Evolutionary conservation across 2,888 invertebrate species (phyloP).

Genomic region (Drosophila villosipedis): DNA sequence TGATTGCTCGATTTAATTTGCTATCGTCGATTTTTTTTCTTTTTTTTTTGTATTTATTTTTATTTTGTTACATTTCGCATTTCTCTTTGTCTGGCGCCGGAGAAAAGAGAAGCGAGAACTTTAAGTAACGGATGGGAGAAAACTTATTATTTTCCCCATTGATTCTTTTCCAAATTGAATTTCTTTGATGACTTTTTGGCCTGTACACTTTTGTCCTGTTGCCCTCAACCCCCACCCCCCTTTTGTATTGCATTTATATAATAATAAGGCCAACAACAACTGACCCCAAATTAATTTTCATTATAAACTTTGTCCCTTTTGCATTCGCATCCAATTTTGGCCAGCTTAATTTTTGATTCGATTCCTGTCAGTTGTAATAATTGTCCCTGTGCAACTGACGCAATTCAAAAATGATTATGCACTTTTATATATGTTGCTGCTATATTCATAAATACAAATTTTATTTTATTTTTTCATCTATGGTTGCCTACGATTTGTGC

Average conservation of each 20-base stretch:
- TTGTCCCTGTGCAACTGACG: conserved; percentile 8
- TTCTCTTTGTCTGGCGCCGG: conserved; percentile 6
- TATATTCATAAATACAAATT: not conserved
- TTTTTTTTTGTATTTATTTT: conserved; percentile 15
- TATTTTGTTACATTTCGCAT: conserved; percentile 12
- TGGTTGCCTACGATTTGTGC: conserved; percentile 1
- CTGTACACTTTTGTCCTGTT: conserved; percentile 20
- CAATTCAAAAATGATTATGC: conserved; percentile 16
- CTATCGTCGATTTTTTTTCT: conserved; percentile 45
- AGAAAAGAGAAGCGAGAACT: conserved; percentile 5
- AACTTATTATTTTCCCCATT: conserved; percentile 36
- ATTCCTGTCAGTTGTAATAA: conserved; percentile 36
- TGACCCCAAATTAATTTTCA: conserved; percentile 56
- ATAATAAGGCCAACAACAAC: conserved; percentile 3
- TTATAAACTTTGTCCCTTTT: conserved; percentile 32
- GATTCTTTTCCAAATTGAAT: conserved; percentile 61
- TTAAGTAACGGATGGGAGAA: conserved; percentile 8
- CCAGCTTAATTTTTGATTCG: conserved; percentile 46
- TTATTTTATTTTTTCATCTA: not conserved
- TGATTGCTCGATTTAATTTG: conserved; percentile 80
- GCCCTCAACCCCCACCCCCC: not conserved
- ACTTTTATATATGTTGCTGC: conserved; percentile 2
- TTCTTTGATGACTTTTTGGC: conserved; percentile 67
- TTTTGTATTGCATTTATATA: conserved; percentile 28
- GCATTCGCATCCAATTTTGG: conserved; percentile 10